phyloP scores from a whole-genome alignment of 2,888 invertebrate species.

The Netelia inedita region DNA sequence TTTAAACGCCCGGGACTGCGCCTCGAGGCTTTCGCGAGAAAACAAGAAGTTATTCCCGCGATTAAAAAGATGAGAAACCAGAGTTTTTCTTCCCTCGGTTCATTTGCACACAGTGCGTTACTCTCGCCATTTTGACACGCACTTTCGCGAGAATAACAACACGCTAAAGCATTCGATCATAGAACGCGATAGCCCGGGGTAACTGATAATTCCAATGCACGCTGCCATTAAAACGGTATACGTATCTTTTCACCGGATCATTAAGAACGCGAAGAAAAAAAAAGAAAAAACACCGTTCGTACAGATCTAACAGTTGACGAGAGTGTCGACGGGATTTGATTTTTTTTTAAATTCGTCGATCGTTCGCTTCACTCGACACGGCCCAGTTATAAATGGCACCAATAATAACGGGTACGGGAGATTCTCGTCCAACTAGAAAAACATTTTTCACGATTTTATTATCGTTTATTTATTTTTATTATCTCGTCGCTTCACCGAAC shows the following conservation, averaged over 20 bases:
- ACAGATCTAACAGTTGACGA: conserved; percentile 1
- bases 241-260: conserved; percentile 29
- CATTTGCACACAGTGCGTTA: conserved; percentile 54
- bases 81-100: conserved; percentile 30
- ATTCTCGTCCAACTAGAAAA: conserved; percentile 38
- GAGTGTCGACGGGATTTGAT: conserved; percentile 8
- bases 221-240: conserved; percentile 60
- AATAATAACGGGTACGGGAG: conserved; percentile 32
- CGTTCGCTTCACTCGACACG: conserved; percentile 22
- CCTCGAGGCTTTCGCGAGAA: background rate
- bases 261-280: background rate
- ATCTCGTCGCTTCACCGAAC: background rate
- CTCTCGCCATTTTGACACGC: conserved; percentile 23
- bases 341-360: conserved; percentile 30
- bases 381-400: conserved; percentile 36
- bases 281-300: conserved; percentile 14
- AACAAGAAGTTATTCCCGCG: background rate
- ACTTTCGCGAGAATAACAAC: conserved; percentile 51
- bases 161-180: conserved; percentile 26
- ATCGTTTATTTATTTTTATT: background rate
- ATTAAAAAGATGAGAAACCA: conserved; percentile 42
- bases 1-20: background rate
- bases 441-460: background rate
- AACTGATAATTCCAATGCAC: conserved; percentile 14
- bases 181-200: conserved; percentile 7